Percentiles rank a stretch among this genome's conserved stretches.
phyloP scores from a whole-genome alignment of 2,888 invertebrate genomes.

The Zygaena filipendulae region DNA sequence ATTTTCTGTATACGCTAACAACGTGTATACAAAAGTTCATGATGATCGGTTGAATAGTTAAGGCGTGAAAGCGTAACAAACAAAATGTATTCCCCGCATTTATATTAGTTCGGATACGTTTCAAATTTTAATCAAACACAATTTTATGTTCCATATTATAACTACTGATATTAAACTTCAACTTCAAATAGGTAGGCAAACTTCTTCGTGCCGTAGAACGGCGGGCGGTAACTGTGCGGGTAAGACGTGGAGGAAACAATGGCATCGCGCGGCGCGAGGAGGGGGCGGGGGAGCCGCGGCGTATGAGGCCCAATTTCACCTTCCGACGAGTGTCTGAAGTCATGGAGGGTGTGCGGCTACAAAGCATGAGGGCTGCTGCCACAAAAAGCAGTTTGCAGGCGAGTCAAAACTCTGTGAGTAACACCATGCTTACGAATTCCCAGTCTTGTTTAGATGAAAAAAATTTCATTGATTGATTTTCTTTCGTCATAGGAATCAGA shows the following conservation, averaged over 20 bases:
- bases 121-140: too few species aligned
- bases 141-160: too few species aligned
- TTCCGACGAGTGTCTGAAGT: conserved; percentile 62
- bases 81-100: too few species aligned
- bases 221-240: conserved; percentile 54
- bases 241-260: conserved; percentile 34
- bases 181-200: conserved; percentile 57
- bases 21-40: too few species aligned
- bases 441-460: background rate
- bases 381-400: conserved; percentile 42
- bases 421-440: background rate
- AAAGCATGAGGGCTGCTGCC: conserved; percentile 46
- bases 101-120: too few species aligned
- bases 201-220: conserved; percentile 49
- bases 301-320: conserved; percentile 51
- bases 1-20: too few species aligned
- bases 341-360: conserved; percentile 58
- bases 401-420: too few species aligned
- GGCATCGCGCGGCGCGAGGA: conserved; percentile 27
- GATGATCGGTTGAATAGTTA: too few species aligned
- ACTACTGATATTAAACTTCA: too few species aligned
- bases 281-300: conserved; percentile 20
- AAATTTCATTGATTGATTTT: too few species aligned
- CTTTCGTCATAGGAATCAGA: conserved; percentile 39
- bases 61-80: too few species aligned